Conservation (phyloP, 2,113 vertebrate genomes). For the Atherinomorus stipes region DNA sequence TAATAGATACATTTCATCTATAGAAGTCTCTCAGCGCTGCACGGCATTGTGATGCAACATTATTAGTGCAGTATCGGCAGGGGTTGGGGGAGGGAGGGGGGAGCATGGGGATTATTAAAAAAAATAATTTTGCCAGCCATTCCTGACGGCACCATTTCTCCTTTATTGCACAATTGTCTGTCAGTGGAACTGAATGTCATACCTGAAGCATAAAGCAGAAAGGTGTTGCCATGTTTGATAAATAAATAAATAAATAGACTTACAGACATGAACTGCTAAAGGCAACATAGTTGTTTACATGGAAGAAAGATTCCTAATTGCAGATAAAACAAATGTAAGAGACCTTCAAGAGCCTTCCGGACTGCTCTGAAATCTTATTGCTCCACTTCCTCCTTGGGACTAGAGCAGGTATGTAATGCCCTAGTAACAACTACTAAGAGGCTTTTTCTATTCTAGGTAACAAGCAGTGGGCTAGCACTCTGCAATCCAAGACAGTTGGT, state of each 20-base stretch:
- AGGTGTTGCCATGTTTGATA: background rate
- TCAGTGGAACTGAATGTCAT: background rate
- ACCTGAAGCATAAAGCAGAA: background rate
- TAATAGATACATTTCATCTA: conserved; percentile 45
- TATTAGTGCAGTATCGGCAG: too few species aligned
- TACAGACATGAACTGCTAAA: background rate
- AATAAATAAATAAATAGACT: background rate
- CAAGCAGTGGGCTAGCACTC: conserved; percentile 33
- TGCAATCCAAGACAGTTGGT: conserved; percentile 32
- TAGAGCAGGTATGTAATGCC: conserved; percentile 61
- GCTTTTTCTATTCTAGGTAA: conserved; percentile 75
- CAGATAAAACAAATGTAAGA: conserved; percentile 9
- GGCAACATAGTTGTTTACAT: background rate
- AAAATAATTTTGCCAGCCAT: conserved; percentile 29
- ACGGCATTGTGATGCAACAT: conserved; percentile 39
- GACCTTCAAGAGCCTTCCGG: conserved; percentile 25
- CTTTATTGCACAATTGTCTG: conserved; percentile 8
- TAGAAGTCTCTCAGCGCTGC: conserved; percentile 13
- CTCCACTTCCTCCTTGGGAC: conserved; percentile 51
- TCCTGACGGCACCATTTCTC: conserved; percentile 33
- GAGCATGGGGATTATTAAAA: conserved; percentile 17
- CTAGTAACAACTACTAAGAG: conserved; percentile 70
- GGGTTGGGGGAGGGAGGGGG: conserved; percentile 11
- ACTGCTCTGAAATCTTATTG: conserved; percentile 31
- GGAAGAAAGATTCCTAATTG: background rate